phyloP scores from a whole-genome alignment of 2,888 invertebrate genomes.

The Chaetogeoica ovagalla region DNA sequence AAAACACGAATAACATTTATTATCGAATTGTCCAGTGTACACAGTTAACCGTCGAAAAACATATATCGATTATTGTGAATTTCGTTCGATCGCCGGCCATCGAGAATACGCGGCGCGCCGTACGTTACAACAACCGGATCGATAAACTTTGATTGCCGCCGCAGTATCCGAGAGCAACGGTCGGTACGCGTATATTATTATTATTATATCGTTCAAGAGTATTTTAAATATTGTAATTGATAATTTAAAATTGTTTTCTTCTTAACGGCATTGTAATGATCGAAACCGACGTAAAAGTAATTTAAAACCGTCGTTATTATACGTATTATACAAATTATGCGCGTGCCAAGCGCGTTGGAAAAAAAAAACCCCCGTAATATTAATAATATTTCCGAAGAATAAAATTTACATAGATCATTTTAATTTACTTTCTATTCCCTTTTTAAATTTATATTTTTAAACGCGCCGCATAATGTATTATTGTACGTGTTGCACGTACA shows the following conservation, averaged over 20 bases:
- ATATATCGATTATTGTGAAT: too few species aligned
- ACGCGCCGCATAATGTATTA: background rate
- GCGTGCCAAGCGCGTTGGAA: background rate
- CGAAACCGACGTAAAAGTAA: background rate
- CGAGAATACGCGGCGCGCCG: too few species aligned
- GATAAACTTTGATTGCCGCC: background rate
- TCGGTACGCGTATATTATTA: too few species aligned
- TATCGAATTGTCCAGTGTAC: too few species aligned
- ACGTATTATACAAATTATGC: background rate
- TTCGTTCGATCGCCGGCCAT: too few species aligned
- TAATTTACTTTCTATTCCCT: background rate
- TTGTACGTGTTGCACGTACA: background rate
- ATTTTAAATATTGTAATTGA: background rate
- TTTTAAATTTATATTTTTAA: background rate
- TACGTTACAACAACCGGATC: background rate
- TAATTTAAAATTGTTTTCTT: background rate
- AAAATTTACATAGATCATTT: conserved; percentile 10
- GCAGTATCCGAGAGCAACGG: background rate
- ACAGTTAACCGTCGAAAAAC: too few species aligned
- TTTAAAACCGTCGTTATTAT: background rate
- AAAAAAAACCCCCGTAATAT: background rate
- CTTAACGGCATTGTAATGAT: background rate
- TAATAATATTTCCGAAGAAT: background rate
- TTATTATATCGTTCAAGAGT: too few species aligned
- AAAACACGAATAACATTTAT: too few species aligned